Conservation (phyloP, 1,140 invertebrate species). For the Dufourea novaeangliae region DNA sequence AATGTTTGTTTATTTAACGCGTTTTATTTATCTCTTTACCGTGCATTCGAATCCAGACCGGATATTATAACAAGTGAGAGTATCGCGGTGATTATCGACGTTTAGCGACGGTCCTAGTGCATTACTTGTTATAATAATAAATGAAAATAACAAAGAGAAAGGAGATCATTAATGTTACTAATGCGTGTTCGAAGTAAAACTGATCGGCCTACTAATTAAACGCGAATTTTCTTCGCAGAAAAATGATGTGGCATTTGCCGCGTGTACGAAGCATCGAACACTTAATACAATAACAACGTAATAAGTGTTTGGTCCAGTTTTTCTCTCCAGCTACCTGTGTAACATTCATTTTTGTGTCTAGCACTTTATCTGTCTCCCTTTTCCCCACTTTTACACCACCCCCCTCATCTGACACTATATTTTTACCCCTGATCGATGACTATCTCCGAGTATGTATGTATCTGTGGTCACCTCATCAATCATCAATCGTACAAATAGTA, state of each 20-base stretch:
- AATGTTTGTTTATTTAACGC: conserved; percentile 61
- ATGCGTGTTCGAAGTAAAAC: conserved; percentile 60
- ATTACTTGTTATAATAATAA: conserved; percentile 70
- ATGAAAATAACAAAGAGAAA: not conserved
- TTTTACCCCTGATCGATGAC: not conserved
- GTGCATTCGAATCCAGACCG: conserved; percentile 43
- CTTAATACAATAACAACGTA: conserved; percentile 51
- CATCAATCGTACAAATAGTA: not conserved
- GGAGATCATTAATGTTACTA: conserved; percentile 60
- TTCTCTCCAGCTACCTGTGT: not conserved
- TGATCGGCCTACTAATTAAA: conserved; percentile 48
- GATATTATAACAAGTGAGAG: conserved; percentile 64
- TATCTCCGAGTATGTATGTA: conserved; percentile 4
- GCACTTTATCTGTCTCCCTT: not conserved
- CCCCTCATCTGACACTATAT: not conserved
- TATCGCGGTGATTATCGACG: conserved; percentile 16
- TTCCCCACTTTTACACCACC: no score
- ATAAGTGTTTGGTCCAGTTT: conserved; percentile 48
- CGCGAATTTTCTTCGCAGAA: conserved; percentile 17
- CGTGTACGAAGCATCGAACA: conserved; percentile 46
- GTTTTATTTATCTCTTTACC: conserved; percentile 52
- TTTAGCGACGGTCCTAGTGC: conserved; percentile 37
- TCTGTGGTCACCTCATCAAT: not conserved
- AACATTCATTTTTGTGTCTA: conserved; percentile 8
- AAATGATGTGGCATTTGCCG: conserved; percentile 24